Base-by-base conservation (phyloP, 1,140 invertebrate species). In the Drosophila serrata region DNA sequence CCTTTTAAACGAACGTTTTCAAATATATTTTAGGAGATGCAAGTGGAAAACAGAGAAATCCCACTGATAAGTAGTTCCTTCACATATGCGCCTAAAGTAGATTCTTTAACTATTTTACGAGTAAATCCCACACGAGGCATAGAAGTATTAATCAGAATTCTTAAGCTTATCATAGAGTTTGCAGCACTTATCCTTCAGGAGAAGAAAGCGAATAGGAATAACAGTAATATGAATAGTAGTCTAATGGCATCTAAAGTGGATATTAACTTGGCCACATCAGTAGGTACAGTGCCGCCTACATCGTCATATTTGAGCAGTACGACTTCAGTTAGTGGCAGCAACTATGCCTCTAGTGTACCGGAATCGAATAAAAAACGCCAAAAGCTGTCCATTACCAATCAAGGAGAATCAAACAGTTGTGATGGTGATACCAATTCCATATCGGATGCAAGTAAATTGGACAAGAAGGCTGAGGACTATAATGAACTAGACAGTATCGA, bases 11-110 rank as follows among this genome's bases (percentile, higher is more conserved):
- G 39, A 31, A 45, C 43, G 29, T 12, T 42, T 31, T 68, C 74
- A 46, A 78, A 46, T 64, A 74, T 65, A 55, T 37, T 55, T 22
- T 55, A 64, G 85, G 85, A 81, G 60, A 88, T 88, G 85, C 81
- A 75, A 85, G 62, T 81, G 63, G 63, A 75, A 78, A 79, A 31
- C 48, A 31, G 62, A 49, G 62, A 65, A 27, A 68, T 57, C 59
- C 65, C 77, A 68, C 65, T 70, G 37, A 81, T 65, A 85, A 75
- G 81, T 88, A 88, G 86, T 88, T 88, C 85, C 85, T 90, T 79
- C 33, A 73, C 37, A 48, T 17, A 75, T 33, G 61, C 58, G 70
- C 56, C 74, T 56, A 62, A 62, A 57, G 39, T 80, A 76, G 65
- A 56, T 40, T 39, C 59, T 49, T 45, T 65, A 56, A 53, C 35